phyloP scores from a whole-genome alignment of 2,113 vertebrate species.

The Ceratotherium simum region DNA sequence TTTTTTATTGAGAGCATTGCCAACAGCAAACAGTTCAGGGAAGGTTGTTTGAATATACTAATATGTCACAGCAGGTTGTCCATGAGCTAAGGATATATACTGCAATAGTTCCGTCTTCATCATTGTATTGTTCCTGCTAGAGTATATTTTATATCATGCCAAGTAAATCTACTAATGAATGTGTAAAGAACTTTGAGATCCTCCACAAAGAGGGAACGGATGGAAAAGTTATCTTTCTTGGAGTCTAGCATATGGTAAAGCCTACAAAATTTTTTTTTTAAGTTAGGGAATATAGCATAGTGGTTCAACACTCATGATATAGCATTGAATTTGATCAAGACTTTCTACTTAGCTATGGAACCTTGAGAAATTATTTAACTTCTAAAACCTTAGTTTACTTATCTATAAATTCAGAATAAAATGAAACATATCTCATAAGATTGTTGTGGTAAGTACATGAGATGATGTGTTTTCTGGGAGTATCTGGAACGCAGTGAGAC shows the following conservation, averaged over 20 bases:
- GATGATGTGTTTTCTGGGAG: background rate
- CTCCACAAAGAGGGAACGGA: background rate
- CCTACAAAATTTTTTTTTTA: background rate
- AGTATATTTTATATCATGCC: background rate
- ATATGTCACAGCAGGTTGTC: background rate
- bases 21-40: background rate
- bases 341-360: background rate
- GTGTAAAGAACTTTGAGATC: background rate
- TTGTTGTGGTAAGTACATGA: background rate
- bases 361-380: background rate
- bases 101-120: background rate
- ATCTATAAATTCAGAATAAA: background rate
- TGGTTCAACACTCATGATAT: background rate
- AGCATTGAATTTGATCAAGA: background rate
- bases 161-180: background rate
- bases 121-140: background rate
- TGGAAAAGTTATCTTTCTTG: background rate
- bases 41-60: background rate
- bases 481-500: background rate
- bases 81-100: rapidly evolving
- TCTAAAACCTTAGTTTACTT: background rate
- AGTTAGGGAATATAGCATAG: background rate
- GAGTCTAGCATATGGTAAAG: background rate
- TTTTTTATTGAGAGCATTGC: background rate
- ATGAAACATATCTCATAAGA: background rate